These are phyloP conservation scores for Spialia ferax DNA, from an alignment of 2,888 invertebrate species.

Conservation along the genomic window DNA sequence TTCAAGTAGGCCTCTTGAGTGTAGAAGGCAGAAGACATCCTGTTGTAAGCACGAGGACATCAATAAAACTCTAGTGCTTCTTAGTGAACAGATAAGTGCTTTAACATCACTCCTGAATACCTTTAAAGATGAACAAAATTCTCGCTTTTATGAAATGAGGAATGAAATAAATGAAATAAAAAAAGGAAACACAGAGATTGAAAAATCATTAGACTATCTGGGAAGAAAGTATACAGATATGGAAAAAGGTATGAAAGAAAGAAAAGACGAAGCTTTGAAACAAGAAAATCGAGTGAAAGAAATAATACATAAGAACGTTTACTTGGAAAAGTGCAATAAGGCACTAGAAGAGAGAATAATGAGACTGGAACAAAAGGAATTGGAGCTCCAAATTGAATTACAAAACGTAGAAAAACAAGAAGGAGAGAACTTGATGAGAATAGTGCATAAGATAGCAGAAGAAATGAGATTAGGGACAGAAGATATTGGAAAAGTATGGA, in stretches of 20 bases:
- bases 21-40: too few relatives aligned
- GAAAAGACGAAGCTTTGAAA: neutral
- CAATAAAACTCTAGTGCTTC: too few relatives aligned
- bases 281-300: conserved; percentile 9
- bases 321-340: conserved; percentile 15
- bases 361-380: conserved; percentile 29
- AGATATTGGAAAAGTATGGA: conserved; percentile 23
- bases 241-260: neutral
- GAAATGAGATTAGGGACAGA: conserved; percentile 27
- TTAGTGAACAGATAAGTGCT: too few relatives aligned
- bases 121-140: neutral
- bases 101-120: too few relatives aligned
- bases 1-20: too few relatives aligned
- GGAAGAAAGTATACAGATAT: neutral
- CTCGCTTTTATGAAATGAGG: neutral
- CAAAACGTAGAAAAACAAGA: conserved; percentile 10
- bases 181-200: neutral
- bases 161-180: neutral
- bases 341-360: conserved; percentile 24
- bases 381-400: conserved; percentile 17
- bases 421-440: conserved; percentile 7
- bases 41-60: too few relatives aligned
- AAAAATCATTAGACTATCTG: neutral
- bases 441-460: conserved; percentile 8
- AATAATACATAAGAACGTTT: conserved; percentile 5